Conservation (phyloP, 2,113 vertebrate genomes). For the Oreochromis tanganicae region DNA sequence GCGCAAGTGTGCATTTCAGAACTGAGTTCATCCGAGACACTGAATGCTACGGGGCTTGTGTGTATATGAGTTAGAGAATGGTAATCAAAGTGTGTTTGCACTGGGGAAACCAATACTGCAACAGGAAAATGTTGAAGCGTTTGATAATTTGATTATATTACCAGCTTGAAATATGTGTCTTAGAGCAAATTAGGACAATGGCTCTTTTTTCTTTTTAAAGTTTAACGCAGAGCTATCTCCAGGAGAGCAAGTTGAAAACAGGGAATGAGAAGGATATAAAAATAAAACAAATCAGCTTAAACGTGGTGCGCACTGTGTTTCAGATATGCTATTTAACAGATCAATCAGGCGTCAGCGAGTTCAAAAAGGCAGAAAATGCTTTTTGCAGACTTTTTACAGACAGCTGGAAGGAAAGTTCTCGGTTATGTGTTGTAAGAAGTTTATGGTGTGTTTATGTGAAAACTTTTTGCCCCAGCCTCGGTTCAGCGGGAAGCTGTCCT, state of each 20-base stretch:
- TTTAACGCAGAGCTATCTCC: neutral
- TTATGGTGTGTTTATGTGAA: constrained; percentile 6
- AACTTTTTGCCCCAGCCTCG: neutral
- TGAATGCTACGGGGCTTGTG: constrained; percentile 39
- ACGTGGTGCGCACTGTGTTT: neutral
- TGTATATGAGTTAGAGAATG: constrained; percentile 7
- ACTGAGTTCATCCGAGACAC: constrained; percentile 46
- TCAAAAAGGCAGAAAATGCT: neutral
- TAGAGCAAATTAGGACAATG: constrained; percentile 34
- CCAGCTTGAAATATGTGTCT: neutral
- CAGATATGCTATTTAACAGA: neutral
- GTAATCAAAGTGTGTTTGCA: constrained; percentile 24
- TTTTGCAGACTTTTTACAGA: neutral
- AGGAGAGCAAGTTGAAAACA: constrained; percentile 1
- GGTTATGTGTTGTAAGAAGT: neutral
- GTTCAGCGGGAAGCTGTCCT: constrained; percentile 39
- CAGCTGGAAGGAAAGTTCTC: neutral
- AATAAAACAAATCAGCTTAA: neutral
- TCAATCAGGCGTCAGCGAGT: neutral
- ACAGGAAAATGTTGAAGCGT: constrained; percentile 19
- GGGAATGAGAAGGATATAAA: neutral
- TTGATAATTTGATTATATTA: constrained; percentile 34
- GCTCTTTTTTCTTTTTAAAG: neutral
- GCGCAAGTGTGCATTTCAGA: constrained; percentile 64
- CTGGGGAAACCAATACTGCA: constrained; percentile 25